phyloP scores from a whole-genome alignment of 2,113 vertebrate species.

The Thunnus thynnus region DNA sequence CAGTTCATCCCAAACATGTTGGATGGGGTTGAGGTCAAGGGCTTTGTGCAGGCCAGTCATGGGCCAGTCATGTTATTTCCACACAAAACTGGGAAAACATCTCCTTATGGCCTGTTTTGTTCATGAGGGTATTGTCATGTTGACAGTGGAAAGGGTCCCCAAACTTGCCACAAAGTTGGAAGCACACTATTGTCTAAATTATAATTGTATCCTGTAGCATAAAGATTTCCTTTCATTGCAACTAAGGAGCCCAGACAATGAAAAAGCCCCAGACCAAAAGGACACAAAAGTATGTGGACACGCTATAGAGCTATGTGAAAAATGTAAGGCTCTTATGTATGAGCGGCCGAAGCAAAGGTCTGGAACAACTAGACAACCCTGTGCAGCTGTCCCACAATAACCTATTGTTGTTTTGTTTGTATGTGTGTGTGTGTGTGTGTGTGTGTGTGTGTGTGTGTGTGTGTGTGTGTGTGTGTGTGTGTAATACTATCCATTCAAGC shows the following conservation, averaged over 20 bases:
- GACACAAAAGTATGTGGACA: neutral
- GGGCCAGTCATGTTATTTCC: neutral
- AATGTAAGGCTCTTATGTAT: slow-evolving; percentile 23
- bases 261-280: neutral
- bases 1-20: slow-evolving; percentile 5
- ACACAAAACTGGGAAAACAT: neutral
- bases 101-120: neutral
- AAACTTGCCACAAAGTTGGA: neutral
- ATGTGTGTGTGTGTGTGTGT: slow-evolving; percentile 5
- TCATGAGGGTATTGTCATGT: neutral
- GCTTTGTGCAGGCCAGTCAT: neutral
- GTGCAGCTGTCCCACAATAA: slow-evolving; percentile 44
- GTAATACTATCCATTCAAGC: slow-evolving; percentile 27
- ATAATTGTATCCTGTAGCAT: neutral
- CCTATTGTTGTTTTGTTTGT: slow-evolving; percentile 30
- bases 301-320: slow-evolving; percentile 12
- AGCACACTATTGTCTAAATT: neutral
- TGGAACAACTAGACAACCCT: slow-evolving; percentile 14
- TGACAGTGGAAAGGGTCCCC: neutral
- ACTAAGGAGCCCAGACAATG: neutral
- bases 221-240: neutral
- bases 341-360: slow-evolving; percentile 32
- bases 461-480: neutral
- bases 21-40: neutral
- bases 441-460: slow-evolving; percentile 18